Evolutionary conservation across 2,888 invertebrate genomes (phyloP).

Genomic region (Apamea epomidion): DNA sequence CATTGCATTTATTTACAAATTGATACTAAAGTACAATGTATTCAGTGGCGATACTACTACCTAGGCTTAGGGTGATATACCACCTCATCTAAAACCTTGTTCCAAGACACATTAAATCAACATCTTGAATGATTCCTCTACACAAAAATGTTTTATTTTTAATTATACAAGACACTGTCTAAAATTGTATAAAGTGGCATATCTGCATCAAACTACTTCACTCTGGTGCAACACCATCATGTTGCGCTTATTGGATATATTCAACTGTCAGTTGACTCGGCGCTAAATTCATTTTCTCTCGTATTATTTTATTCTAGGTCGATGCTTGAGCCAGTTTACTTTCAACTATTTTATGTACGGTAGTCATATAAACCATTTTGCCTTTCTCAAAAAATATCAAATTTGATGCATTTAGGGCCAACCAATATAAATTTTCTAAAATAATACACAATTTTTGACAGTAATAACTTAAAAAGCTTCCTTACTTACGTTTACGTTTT

Average conservation of each 20-base stretch:
- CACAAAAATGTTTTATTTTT: not conserved
- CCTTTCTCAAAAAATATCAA: slow-evolving; percentile 5
- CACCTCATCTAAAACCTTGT: not conserved
- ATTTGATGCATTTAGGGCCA: slow-evolving; percentile 1
- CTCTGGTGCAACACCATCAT: too few species aligned
- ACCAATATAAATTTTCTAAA: slow-evolving; percentile 1
- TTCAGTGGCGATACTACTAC: not conserved
- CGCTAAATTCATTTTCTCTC: slow-evolving; percentile 14
- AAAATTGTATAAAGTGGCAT: too few species aligned
- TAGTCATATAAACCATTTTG: slow-evolving; percentile 2
- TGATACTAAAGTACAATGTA: not conserved
- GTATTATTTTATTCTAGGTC: not conserved
- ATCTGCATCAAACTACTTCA: too few species aligned
- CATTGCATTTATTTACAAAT: slow-evolving; percentile 21
- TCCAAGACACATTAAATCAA: slow-evolving; percentile 2
- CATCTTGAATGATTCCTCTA: slow-evolving; percentile 1
- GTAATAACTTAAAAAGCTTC: not conserved
- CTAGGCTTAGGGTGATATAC: not conserved
- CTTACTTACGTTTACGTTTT: too few species aligned
- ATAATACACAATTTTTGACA: not conserved
- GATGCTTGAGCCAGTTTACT: too few species aligned
- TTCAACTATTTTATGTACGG: not conserved
- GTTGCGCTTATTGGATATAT: not conserved
- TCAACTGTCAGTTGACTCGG: slow-evolving; percentile 7
- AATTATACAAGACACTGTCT: slow-evolving; percentile 5